Base-by-base conservation (phyloP, 2,113 vertebrate species). In the Potamarius usumacintae region DNA sequence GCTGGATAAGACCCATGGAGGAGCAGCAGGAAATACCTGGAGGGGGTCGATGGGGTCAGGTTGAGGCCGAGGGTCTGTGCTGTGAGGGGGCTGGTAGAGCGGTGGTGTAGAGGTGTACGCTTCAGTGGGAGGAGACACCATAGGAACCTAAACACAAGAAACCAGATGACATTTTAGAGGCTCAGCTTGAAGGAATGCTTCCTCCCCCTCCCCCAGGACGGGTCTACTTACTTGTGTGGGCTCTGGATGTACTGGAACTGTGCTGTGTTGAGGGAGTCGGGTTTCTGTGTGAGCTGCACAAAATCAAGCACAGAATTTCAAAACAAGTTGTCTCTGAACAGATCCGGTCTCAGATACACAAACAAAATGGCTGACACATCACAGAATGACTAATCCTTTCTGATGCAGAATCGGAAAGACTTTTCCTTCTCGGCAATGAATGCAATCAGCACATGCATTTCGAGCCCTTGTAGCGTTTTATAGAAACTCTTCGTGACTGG, bases 211-310 rank as follows among this genome's bases (percentile, higher is more conserved):
- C 42, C 42, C 42, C 20, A 86, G 30, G 14, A 77, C 0, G 2
- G 0, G 20, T 42, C 2, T 67, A 77, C 95, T 95, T 94, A 99
- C 98, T 95, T 97, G 97, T 65, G 97, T 96, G 71, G 96, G 95
- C 95, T 99, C 97, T 87, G 96, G 95, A 90, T 96, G 96, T 92
- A 97, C 96, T 87, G 97, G 90, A 93, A 97, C 96, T 89, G 94
- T 93, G 92, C 88, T 95, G 86, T 97, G 93, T 67, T 97, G 97
- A 88, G 97, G 92, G 93, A 97, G 96, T 94, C 97, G 96, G 89
- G 96, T 95, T 92, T 99, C 97, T 87, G 96, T 92, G 92, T 96
- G 97, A 94, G 96, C 97, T 97, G 91, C 42, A 88, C 12, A 72
- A 11, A 65, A 57, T 63, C 69, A 86, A n/a, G 42, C n/a, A 85